phyloP scores from a whole-genome alignment of 2,113 vertebrate genomes.

The Accipiter cooperii region DNA sequence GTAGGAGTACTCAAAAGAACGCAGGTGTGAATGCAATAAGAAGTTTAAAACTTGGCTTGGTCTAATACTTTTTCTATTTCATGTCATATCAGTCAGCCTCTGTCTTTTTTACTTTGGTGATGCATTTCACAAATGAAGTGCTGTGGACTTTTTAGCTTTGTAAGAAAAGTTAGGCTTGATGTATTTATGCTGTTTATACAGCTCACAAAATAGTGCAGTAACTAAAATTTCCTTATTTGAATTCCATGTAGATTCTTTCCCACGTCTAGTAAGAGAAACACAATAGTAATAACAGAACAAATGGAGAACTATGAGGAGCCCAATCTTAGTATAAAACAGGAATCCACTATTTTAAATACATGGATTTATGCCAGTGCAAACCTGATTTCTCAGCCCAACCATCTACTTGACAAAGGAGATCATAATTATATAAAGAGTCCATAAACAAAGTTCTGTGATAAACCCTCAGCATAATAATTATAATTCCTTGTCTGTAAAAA shows the following conservation, averaged over 20 bases:
- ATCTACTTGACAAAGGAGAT: background rate
- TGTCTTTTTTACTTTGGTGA: background rate
- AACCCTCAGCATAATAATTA: background rate
- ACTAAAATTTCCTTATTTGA: background rate
- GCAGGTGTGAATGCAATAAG: background rate
- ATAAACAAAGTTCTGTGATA: background rate
- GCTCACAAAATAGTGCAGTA: background rate
- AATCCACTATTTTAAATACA: background rate
- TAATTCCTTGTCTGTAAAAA: background rate
- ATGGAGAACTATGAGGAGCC: background rate
- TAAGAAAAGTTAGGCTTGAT: background rate
- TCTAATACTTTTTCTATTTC: background rate
- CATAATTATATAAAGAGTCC: background rate
- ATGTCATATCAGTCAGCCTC: background rate
- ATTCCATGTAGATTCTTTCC: background rate
- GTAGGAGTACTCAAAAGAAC: background rate
- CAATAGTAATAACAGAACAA: background rate
- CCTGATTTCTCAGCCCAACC: background rate
- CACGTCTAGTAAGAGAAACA: background rate
- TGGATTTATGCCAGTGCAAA: background rate
- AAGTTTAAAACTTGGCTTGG: background rate
- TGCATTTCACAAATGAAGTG: background rate
- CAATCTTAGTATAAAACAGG: background rate
- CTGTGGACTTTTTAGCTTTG: background rate
- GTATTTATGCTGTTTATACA: background rate